Base-by-base conservation (phyloP, 2,113 vertebrate species). In the Stictonetta naevosa region DNA sequence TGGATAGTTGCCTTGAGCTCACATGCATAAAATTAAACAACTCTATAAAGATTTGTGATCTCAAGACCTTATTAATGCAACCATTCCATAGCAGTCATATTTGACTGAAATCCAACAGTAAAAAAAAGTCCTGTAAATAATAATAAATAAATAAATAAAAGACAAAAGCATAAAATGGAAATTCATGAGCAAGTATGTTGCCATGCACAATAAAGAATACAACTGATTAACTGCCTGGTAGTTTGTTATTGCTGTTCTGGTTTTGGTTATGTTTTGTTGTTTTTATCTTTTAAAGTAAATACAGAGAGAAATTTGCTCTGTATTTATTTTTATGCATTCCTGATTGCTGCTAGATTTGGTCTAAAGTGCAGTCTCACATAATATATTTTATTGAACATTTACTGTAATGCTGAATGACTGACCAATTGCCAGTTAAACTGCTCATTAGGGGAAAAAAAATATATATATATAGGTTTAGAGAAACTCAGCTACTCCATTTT, bases 361-460 rank as follows among this genome's bases (percentile, higher is more conserved):
- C 68, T 95, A 74, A 94, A 83, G 80, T 53, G 67, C 63, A 73
- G 74, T 46, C 84, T 62, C 85, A 78, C 84, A 80, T 86, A 73
- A 82, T 85, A 56, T 95, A 92, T 95, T 95, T 93, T 80, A 95
- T 78, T 95, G 90, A 78, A 80, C 86, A 76, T 82, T 91, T 91
- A 92, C 88, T 88, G 90, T 84, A 93, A 83, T 56, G 79, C 56
- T 88, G 92, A 88, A 83, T 78, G 93, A 82, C 83, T 75, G 36
- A 96, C 96, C 92, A 94, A 95, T 91, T 44, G 95, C 83, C 92
- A 95, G 69, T 84, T 94, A 88, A 90, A 84, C 79, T 90, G 79
- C 90, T 93, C 92, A 75, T 97, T 96, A 97, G 84, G 66, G 38
- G 36, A n/a, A n/a, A n/a, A n/a, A n/a, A n/a, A n/a, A 38, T 38